Percentiles rank a stretch among this genome's conserved stretches.
These are phyloP conservation scores for Anabacerthia variegaticeps DNA, from an alignment of 2,797 vertebrate genomes.

Conservation along the genomic window DNA sequence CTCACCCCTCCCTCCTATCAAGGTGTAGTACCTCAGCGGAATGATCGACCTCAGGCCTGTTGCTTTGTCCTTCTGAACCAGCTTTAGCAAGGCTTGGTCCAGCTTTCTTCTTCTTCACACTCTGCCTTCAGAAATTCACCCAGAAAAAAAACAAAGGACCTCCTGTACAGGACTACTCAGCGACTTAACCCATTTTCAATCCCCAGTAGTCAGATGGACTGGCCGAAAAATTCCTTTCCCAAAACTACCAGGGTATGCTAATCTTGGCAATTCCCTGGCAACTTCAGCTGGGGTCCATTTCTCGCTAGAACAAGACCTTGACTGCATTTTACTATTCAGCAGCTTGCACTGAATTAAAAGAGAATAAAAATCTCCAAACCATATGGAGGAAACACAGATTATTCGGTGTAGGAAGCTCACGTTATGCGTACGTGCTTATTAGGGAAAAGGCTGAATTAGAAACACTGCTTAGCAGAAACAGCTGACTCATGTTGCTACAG, in stretches of 20 bases:
- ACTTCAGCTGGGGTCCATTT: constrained; percentile 12
- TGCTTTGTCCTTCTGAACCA: background rate
- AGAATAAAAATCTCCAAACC: constrained; percentile 67
- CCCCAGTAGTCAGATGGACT: background rate
- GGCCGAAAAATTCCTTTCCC: background rate
- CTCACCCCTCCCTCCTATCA: accelerated
- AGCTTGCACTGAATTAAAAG: constrained; percentile 53
- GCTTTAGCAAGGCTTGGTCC: background rate
- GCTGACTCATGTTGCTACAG: constrained; percentile 57
- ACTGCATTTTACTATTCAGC: constrained; percentile 60
- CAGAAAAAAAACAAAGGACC: background rate
- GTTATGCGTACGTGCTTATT: constrained; percentile 61
- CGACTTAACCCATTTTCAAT: background rate
- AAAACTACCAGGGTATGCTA: background rate
- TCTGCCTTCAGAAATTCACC: background rate
- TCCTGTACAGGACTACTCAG: background rate
- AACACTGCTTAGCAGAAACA: constrained; percentile 68
- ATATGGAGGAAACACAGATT: constrained; percentile 76
- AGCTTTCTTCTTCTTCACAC: background rate
- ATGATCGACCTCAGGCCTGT: background rate
- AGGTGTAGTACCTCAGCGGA: background rate
- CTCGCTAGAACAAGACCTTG: background rate
- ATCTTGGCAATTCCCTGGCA: background rate
- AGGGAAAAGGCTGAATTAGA: constrained; percentile 61
- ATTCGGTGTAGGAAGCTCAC: constrained; percentile 71